Evolutionary conservation across 2,797 vertebrate genomes (phyloP), one percentile per base, ranked within the genome.

Genomic region (Hyperoplus immaculatus): DNA sequence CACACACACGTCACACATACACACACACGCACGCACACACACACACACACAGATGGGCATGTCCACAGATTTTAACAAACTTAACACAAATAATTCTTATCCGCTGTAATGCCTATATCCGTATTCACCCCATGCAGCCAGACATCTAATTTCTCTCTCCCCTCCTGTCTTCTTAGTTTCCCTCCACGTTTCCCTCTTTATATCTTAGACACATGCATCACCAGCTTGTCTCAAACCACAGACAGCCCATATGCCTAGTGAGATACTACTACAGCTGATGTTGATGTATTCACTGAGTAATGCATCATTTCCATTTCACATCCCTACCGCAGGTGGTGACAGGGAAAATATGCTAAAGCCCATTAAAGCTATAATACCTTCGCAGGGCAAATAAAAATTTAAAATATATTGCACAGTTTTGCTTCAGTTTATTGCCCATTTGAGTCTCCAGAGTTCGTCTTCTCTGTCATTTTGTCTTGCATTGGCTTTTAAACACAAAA

Each of bases 201-300:
- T 60, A 4, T 68, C 70, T 68, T 7, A 62, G 47, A 57, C 69
- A 73, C 57, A 74, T 86, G 72, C n/a, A 55, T 72, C 60, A 70
- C 5, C 6, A n/a, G 80, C 66, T 45, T 66, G 72, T 74, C 68
- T 75, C 72, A 59, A 68, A 49, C 54, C 62, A 65, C 58, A 59
- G 54, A 66, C 50, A 16, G 61, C 49, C 49, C 56, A 55, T 76
- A 66, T 69, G 68, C 16, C 58, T 69, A 43, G 59, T 7, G 74
- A 72, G 64, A 74, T 39, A 38, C 51, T 29, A 11, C n/a, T 18
- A 39, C 80, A 72, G 73, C 67, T 75, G 64, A 76, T 76, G 59
- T 62, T 80, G 63, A 69, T 82, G n/a, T 43, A 57, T 75, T 77
- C 66, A 70, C 16, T 51, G 72, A 76, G 62, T 45, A 61, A 81